Base-by-base conservation (phyloP, 2,797 vertebrate genomes). In the Acestrorhynchus altus region DNA sequence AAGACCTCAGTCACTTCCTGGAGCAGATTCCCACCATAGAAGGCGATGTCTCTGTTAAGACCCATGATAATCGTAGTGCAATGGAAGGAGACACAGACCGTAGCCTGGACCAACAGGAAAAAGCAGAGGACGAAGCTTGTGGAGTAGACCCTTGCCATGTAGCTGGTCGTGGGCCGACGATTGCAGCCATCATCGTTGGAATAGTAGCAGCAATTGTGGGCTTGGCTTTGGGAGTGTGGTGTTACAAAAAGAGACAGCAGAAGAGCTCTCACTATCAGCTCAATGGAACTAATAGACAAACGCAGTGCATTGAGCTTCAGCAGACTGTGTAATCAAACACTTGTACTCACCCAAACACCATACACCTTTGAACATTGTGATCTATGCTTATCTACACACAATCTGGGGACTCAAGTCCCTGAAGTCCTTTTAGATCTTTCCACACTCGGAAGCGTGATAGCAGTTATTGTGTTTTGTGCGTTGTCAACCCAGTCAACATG, bases 241-340 rank as follows among this genome's bases (percentile, higher is more conserved):
- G 94, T 83, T 96, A 96, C 88, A 93, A 93, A 84, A 94, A 90
- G 85, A 87, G 92, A 66, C 96, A 96, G 86, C 95, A 95, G 90
- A 97, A 96, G 88, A 97, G 93, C 83, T 98, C 96, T 0, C 86
- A 96, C 77, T 99, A 98, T 76, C 94, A 97, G 90, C 92, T 98
- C 86, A 98, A 98, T 0, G 96, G 96, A 28, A 96, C 95, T 82
- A 90, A 86, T 60, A 92, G 91, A 76, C 95, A 95, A 49, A 93
- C 92, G 57, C 96, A 98, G 88, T 96, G 98, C 81, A 98, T 99
- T 0, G 97, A 99, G 92, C 97, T 99, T 94, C 96, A 94, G 80
- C 94, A 98, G 87, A 99, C 97, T 83, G 95, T 98, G 85, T 99
- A 96, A 90, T 46, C 52, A 15, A 63, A 72, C 9, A 52, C 24